Evolutionary conservation across 2,113 vertebrate genomes (phyloP).

Genomic region (Oriolus oriolus): DNA sequence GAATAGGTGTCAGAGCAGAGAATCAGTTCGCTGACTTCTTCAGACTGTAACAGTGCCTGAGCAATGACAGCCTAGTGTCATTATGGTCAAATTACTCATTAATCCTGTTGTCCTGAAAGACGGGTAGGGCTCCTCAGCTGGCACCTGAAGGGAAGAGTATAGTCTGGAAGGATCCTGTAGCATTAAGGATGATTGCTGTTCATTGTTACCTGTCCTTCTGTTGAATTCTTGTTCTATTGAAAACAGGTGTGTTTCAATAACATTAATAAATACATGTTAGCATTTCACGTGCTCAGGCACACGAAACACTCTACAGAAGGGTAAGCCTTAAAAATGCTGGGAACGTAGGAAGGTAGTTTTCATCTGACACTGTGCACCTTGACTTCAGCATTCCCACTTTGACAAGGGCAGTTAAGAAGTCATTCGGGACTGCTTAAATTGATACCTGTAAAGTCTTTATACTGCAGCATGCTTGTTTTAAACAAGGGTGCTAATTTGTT

Average conservation of each 20-base stretch:
- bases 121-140: not conserved
- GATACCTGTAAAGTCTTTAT: not conserved
- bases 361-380: not conserved
- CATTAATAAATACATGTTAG: not conserved
- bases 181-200: not conserved
- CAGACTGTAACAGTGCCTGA: not conserved
- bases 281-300: not conserved
- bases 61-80: not conserved
- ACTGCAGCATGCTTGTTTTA: not conserved
- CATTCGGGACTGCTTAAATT: not conserved
- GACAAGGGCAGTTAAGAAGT: not conserved
- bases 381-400: not conserved
- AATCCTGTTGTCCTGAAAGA: not conserved
- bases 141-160: not conserved
- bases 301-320: rapidly evolving
- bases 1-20: not conserved
- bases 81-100: not conserved
- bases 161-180: not conserved
- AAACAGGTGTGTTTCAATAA: not conserved
- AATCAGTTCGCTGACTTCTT: not conserved
- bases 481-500: not conserved
- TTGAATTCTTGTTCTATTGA: not conserved
- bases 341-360: not conserved
- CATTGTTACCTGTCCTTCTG: not conserved
- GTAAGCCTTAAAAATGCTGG: not conserved